Evolutionary conservation across 2,113 vertebrate species (phyloP).

Genomic region (Pholis gunnellus): DNA sequence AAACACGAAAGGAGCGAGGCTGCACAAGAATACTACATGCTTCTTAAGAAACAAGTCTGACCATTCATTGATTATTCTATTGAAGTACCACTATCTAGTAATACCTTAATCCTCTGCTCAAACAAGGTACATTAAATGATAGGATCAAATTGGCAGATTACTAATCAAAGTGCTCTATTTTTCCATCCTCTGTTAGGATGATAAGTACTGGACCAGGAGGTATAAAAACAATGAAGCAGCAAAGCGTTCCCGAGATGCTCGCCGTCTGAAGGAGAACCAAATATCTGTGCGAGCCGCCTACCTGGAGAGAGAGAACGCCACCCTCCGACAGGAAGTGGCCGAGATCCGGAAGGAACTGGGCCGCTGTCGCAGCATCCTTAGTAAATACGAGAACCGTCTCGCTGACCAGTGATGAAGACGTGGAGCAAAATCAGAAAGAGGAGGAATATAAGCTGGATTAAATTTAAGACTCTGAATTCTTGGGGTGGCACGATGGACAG

Average conservation of each 20-base stretch:
- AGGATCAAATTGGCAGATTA: not conserved
- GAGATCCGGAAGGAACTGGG: constrained; percentile 92
- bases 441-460: constrained; percentile 61
- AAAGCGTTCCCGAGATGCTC: constrained; percentile 92
- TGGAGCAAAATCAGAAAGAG: constrained; percentile 39
- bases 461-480: constrained; percentile 62
- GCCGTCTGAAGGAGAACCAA: constrained; percentile 95
- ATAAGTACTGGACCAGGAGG: constrained; percentile 93
- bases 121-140: not conserved
- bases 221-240: constrained; percentile 95
- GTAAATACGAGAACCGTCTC: constrained; percentile 91
- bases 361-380: constrained; percentile 90
- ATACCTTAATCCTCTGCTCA: not conserved
- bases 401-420: constrained; percentile 81
- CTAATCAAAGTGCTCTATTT: not conserved
- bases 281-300: constrained; percentile 93
- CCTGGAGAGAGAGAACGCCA: constrained; percentile 92
- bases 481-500: constrained; percentile 61
- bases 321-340: constrained; percentile 91
- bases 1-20: constrained; percentile 9
- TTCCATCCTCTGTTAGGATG: constrained; percentile 82
- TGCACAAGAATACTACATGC: constrained; percentile 1
- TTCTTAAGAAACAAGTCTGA: constrained; percentile 18
- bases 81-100: not conserved
- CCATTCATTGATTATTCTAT: constrained; percentile 32